Conservation (phyloP, 2,888 invertebrate genomes). For the Ophion obscuratus region DNA sequence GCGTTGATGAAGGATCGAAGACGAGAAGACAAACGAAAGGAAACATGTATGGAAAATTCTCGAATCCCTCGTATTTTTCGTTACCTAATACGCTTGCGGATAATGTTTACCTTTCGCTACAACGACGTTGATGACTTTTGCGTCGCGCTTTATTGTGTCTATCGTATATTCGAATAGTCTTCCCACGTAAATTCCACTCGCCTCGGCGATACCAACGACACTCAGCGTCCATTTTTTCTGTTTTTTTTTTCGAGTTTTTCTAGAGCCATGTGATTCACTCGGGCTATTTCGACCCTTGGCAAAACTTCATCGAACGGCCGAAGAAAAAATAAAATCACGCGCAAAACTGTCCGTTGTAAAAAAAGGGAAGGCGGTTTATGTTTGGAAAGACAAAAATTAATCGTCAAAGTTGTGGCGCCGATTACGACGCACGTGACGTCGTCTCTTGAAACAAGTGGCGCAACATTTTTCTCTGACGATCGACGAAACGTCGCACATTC, state of each 20-base stretch:
- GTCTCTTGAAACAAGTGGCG: conserved; percentile 78
- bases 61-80: neutral
- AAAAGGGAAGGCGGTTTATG: neutral
- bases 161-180: no score
- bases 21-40: neutral
- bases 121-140: neutral
- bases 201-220: no score
- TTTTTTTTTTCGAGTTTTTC: no score
- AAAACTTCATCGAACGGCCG: neutral
- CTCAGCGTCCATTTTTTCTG: no score
- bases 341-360: neutral
- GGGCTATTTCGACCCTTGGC: neutral
- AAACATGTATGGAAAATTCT: conserved; percentile 13
- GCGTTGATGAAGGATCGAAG: no score
- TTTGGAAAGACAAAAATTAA: conserved; percentile 34
- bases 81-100: neutral
- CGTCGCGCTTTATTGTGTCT: no score
- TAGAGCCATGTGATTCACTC: neutral
- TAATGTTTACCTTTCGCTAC: neutral
- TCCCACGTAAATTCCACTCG: no score
- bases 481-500: conserved; percentile 78
- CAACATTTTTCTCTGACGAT: conserved; percentile 79
- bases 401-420: conserved; percentile 69
- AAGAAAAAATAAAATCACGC: conserved; percentile 11
- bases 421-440: conserved; percentile 75